Conservation (phyloP, 2,888 invertebrate species). For the Pardosa pseudoannulata region DNA sequence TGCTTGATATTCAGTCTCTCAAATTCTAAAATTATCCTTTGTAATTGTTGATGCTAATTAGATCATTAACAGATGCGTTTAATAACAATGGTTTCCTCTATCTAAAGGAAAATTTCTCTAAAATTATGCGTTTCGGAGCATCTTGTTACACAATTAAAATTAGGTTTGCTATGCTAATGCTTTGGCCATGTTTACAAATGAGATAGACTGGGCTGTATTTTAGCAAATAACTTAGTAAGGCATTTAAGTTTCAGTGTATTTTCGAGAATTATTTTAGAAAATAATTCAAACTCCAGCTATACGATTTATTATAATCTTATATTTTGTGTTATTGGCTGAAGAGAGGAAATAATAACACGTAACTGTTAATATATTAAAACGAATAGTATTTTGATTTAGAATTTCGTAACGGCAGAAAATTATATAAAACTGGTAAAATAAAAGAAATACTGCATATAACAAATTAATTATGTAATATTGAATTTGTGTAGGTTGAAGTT, state of each 20-base stretch:
- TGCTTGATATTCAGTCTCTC: background rate
- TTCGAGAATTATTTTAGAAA: too few relatives aligned
- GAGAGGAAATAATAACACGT: too few relatives aligned
- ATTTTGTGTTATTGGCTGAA: too few relatives aligned
- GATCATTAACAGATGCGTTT: constrained; percentile 21
- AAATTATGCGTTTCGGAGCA: background rate
- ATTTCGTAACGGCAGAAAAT: too few relatives aligned
- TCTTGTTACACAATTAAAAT: constrained; percentile 23
- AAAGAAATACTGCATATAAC: too few relatives aligned
- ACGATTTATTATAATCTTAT: too few relatives aligned
- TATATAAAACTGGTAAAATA: too few relatives aligned
- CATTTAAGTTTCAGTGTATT: background rate
- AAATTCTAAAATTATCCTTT: constrained; percentile 19
- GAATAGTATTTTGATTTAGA: too few relatives aligned
- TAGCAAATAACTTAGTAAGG: background rate
- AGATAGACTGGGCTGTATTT: background rate
- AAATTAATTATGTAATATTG: too few relatives aligned
- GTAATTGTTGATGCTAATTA: constrained; percentile 5
- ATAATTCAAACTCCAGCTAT: too few relatives aligned
- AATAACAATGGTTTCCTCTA: constrained; percentile 14
- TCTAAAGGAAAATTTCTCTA: constrained; percentile 3
- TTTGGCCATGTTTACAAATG: constrained; percentile 14
- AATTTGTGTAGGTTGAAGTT: too few relatives aligned
- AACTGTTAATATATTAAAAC: too few relatives aligned
- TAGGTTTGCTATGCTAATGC: constrained; percentile 17